phyloP scores from a whole-genome alignment of 1,140 invertebrate species.

The Drosophila chauvacae region DNA sequence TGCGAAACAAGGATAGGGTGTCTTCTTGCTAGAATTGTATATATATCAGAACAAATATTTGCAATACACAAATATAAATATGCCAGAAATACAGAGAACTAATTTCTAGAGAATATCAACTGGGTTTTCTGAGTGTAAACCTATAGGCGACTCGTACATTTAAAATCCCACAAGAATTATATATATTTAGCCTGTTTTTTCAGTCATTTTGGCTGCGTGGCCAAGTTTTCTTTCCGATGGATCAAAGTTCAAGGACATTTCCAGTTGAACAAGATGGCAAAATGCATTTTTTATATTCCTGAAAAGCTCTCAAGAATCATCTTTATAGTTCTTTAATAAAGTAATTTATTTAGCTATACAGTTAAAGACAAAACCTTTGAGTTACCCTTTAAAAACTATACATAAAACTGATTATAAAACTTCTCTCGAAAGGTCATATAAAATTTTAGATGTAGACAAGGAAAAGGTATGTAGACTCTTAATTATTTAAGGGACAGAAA shows the following conservation, averaged over 20 bases:
- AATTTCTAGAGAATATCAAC: too few species aligned
- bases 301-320: too few species aligned
- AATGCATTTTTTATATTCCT: background rate
- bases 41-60: conserved; percentile 12
- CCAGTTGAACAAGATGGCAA: conserved; percentile 14
- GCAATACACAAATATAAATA: conserved; percentile 2
- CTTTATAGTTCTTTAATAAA: too few species aligned
- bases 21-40: conserved; percentile 3
- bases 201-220: conserved; percentile 32
- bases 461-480: background rate
- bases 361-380: too few species aligned
- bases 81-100: background rate
- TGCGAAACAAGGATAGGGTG: conserved; percentile 17
- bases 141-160: conserved; percentile 1
- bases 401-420: background rate
- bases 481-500: conserved; percentile 14
- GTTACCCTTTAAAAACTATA: background rate
- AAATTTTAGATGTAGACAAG: conserved; percentile 3
- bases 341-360: too few species aligned
- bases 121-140: conserved; percentile 12
- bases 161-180: background rate
- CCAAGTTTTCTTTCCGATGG: conserved; percentile 32
- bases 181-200: conserved; percentile 1
- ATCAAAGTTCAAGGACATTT: conserved; percentile 52
- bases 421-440: background rate